These are phyloP conservation scores for Protaetia brevitarsis DNA, from an alignment of 1,140 invertebrate genomes.

Conservation along the genomic window DNA sequence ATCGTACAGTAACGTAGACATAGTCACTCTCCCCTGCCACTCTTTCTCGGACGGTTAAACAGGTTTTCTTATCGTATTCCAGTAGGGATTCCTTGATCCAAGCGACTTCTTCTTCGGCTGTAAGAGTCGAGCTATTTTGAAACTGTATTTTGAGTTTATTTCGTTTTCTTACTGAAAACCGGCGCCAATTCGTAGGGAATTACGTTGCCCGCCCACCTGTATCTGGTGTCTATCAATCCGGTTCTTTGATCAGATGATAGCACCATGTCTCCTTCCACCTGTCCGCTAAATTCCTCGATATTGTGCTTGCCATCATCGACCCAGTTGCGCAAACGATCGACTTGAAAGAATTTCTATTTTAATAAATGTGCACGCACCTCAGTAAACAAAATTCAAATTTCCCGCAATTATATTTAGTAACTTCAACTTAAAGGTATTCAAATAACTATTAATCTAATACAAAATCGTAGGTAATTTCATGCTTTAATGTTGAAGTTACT, in stretches of 20 bases:
- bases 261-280: conserved; percentile 54
- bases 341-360: conserved; percentile 3
- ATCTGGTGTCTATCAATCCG: conserved; percentile 47
- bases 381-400: no score
- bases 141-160: no score
- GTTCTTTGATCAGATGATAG: conserved; percentile 48
- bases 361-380: neutral
- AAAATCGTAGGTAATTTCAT: no score
- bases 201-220: conserved; percentile 44
- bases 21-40: conserved; percentile 10
- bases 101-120: conserved; percentile 2
- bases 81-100: conserved; percentile 11
- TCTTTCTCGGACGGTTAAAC: conserved; percentile 10
- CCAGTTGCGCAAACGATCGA: conserved; percentile 21
- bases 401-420: no score
- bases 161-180: conserved; percentile 23
- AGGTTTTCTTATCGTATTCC: conserved; percentile 7
- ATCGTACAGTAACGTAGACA: conserved; percentile 21
- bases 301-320: conserved; percentile 27
- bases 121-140: neutral
- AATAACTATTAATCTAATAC: no score
- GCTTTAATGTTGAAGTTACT: no score
- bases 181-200: conserved; percentile 44
- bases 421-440: no score
- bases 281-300: conserved; percentile 48